Evolutionary conservation across 2,797 vertebrate genomes (phyloP).

Genomic region (Bradypodion pumilum): DNA sequence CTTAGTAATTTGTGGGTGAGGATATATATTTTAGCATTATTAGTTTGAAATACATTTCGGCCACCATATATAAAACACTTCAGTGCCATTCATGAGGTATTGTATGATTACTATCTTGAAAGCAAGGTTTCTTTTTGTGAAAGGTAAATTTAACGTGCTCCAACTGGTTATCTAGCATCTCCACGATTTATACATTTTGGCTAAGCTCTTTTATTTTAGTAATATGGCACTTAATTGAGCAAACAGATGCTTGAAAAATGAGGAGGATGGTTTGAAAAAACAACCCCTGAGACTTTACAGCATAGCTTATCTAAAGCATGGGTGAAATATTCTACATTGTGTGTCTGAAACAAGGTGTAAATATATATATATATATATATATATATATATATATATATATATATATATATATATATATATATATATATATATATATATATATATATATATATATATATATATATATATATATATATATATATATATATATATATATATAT

Average conservation of each 20-base stretch:
- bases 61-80: constrained; percentile 12
- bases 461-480: too few relatives aligned
- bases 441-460: too few relatives aligned
- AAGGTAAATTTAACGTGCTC: constrained; percentile 39
- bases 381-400: too few relatives aligned
- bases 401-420: too few relatives aligned
- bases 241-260: constrained; percentile 23
- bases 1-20: constrained; percentile 24
- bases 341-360: constrained; percentile 31
- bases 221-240: constrained; percentile 28
- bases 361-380: too few relatives aligned
- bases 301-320: constrained; percentile 27
- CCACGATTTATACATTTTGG: constrained; percentile 33
- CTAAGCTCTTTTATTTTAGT: constrained; percentile 45
- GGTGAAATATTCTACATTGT: not conserved
- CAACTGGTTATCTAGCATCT: constrained; percentile 13
- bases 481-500: too few relatives aligned
- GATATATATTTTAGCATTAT: constrained; percentile 23
- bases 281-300: constrained; percentile 1
- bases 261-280: constrained; percentile 23
- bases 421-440: too few relatives aligned
- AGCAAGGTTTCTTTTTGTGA: constrained; percentile 26
- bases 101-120: constrained; percentile 32
- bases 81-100: constrained; percentile 8
- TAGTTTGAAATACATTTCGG: constrained; percentile 24